Evolutionary conservation across 2,113 vertebrate genomes (phyloP).

Genomic region (Promerops cafer): DNA sequence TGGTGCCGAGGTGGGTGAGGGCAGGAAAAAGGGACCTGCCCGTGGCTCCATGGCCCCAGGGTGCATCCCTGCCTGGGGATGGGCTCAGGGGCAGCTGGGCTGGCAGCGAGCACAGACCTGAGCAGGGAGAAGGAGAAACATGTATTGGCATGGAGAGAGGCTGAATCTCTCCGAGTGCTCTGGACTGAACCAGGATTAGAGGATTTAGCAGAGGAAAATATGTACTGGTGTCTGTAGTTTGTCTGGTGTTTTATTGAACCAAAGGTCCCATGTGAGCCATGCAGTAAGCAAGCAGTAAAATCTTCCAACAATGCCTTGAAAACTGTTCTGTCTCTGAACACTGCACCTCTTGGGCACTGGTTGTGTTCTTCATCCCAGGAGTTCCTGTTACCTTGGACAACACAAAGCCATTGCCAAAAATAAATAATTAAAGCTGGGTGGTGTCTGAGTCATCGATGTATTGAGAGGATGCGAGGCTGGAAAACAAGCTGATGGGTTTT

Average conservation of each 20-base stretch:
- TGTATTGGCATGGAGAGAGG: neutral
- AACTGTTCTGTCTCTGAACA: slow-evolving; percentile 12
- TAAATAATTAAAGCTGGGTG: neutral
- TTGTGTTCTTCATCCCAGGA: neutral
- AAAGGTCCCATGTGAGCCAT: neutral
- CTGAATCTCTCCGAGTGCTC: neutral
- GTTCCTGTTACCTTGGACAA: neutral
- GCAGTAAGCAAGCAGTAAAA: slow-evolving; percentile 26
- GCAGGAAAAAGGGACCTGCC: neutral
- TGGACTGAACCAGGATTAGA: neutral
- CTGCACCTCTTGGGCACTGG: neutral
- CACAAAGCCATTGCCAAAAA: neutral
- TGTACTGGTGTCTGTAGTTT: neutral
- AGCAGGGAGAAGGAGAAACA: neutral
- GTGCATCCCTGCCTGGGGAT: neutral
- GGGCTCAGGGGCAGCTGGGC: neutral
- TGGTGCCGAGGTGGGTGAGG: fast-evolving
- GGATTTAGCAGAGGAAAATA: neutral
- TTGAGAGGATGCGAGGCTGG: neutral
- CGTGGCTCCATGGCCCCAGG: fast-evolving
- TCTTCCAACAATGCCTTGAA: slow-evolving; percentile 19
- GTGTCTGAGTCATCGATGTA: neutral
- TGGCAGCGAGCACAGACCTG: neutral
- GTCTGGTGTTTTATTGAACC: slow-evolving; percentile 34
- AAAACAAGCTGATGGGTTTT: neutral